These are phyloP conservation scores for Tupaia tana DNA, from an alignment of 2,113 vertebrate species.

Conservation along the genomic window DNA sequence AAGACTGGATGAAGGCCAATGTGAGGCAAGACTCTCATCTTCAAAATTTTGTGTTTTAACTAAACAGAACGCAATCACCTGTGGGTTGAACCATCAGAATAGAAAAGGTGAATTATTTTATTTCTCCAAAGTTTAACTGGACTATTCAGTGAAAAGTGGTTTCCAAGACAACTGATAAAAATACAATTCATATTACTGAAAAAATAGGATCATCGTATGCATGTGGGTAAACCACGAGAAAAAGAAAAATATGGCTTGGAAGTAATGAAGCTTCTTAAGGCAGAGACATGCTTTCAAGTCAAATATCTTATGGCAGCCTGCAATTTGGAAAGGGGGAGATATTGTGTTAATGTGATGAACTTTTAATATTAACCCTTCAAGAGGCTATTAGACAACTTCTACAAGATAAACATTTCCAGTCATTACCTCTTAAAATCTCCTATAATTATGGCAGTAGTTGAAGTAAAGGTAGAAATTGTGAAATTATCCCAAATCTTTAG, in stretches of 20 bases:
- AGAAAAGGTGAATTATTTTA: neutral
- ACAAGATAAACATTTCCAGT: neutral
- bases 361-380: neutral
- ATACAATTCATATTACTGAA: neutral
- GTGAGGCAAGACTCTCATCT: neutral
- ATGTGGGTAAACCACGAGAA: neutral
- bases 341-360: neutral
- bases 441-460: neutral
- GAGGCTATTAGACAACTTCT: neutral
- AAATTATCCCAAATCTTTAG: neutral
- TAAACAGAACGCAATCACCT: neutral
- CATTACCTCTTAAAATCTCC: neutral
- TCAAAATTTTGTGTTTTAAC: neutral
- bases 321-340: neutral
- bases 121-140: neutral
- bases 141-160: neutral
- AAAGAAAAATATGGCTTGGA: neutral
- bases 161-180: neutral
- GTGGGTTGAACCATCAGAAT: neutral
- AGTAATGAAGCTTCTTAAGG: no score
- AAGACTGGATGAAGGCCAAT: neutral
- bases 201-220: neutral
- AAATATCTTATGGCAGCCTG: neutral
- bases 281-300: neutral
- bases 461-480: neutral